Base-by-base conservation (phyloP, 2,888 invertebrate genomes). In the Acrobasis repandana region DNA sequence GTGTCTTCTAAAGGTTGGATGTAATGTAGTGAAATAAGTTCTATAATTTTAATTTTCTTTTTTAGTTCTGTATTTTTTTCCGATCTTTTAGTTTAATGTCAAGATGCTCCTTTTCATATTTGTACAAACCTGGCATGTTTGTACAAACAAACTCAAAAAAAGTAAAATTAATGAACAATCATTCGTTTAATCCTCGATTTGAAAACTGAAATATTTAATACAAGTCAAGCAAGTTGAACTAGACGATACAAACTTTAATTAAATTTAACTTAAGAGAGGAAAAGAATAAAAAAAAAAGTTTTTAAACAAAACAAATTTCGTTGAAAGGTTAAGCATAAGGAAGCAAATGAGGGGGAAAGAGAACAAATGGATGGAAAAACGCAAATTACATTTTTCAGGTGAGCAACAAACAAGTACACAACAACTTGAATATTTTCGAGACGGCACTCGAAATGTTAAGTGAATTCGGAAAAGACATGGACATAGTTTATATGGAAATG, bases 381-480 rank as follows among this genome's bases (percentile, higher is more conserved):
- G 74, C 76, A 79, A 83, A 82, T 83, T 79, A 79, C 70, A 72
- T 80, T 86, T 85, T 84, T 77, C 79, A 83, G 81, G 82, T 82
- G 76, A 81, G 76, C 77, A 79, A 69, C 75, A 77, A 82, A 81
- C 72, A 77, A 75, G 69, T 77, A 76, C 68, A 74, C 76, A 73
- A 70, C 70, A 76, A 76, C 72, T 76, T 77, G 72, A 83, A 88
- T 85, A 83, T 84, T 84, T 84, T 83, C 82, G 76, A 74, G 71
- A 73, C 76, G 73, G 76, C 80, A 81, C 83, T 83, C 76, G 76
- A 82, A 84, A 80, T 82, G 84, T 81, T 88, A 84, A 88, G 80
- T 83, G 82, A 82, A 82, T 86, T 85, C 80, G 77, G 76, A 78
- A 84, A 82, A 81, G 28, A 28, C 28, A 28, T 28, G 4, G 28